Conservation (phyloP, 2,113 vertebrate genomes). For the Psilopsiagon aurifrons region DNA sequence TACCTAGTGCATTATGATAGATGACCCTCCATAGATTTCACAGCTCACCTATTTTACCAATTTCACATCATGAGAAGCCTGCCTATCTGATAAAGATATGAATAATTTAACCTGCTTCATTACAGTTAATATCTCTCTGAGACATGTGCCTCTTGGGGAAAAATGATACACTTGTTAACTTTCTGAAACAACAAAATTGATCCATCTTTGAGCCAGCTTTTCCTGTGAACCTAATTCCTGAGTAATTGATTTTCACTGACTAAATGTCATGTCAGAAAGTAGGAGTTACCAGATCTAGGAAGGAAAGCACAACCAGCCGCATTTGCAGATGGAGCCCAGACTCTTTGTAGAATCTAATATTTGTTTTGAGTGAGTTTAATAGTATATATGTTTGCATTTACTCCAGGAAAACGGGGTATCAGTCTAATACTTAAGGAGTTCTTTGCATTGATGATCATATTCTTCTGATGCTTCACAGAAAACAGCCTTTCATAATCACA, state of each 20-base stretch:
- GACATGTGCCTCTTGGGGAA: background rate
- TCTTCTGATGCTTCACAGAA: background rate
- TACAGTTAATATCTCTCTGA: background rate
- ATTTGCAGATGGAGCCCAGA: background rate
- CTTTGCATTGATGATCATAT: background rate
- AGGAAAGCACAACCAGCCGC: background rate
- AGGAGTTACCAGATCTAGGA: background rate
- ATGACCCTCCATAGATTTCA: background rate
- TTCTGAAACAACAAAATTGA: conserved; percentile 3
- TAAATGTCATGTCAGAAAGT: background rate
- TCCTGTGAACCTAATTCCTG: background rate
- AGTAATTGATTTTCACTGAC: background rate
- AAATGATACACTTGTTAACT: background rate
- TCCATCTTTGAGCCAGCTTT: background rate
- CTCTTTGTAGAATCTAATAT: background rate
- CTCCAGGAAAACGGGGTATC: background rate
- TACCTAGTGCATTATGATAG: background rate
- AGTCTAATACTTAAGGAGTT: background rate
- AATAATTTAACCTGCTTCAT: conserved; percentile 12
- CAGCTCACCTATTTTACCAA: background rate
- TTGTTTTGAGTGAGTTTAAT: background rate
- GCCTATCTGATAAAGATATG: background rate
- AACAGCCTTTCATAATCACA: background rate
- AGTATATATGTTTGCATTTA: background rate
- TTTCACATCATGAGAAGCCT: background rate